Conservation (phyloP, 35 echinoderm and acorn worm genomes). For the Lytechinus variegatus region DNA sequence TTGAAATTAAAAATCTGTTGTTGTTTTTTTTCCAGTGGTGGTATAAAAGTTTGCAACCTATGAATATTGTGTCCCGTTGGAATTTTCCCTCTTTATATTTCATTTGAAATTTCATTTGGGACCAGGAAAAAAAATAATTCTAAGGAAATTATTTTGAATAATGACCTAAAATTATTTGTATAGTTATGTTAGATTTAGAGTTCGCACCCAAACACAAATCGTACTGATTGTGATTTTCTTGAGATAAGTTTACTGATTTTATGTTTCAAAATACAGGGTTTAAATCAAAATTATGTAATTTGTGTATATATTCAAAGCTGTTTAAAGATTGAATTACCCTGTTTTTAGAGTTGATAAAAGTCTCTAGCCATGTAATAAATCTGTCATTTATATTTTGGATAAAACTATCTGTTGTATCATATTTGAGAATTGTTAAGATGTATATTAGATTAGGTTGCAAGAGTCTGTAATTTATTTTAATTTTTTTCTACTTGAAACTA, state of each 20-base stretch:
- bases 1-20: too few species aligned
- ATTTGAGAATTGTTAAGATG: too few species aligned
- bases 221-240: neutral
- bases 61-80: too few species aligned
- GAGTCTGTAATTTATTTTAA: neutral
- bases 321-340: neutral
- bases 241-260: neutral
- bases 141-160: too few species aligned
- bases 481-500: neutral
- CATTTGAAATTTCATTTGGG: too few species aligned
- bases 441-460: neutral
- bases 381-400: neutral
- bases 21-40: too few species aligned
- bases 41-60: too few species aligned
- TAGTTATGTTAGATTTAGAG: too few species aligned
- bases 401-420: neutral
- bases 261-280: neutral
- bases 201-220: too few species aligned
- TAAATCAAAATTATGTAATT: neutral
- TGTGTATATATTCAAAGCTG: neutral
- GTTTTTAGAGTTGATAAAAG: neutral
- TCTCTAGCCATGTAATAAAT: neutral
- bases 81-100: too few species aligned
- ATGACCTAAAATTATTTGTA: too few species aligned
- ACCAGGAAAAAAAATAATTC: too few species aligned